Conservation (phyloP, 2,888 invertebrate species). For the Orthosia cruda region DNA sequence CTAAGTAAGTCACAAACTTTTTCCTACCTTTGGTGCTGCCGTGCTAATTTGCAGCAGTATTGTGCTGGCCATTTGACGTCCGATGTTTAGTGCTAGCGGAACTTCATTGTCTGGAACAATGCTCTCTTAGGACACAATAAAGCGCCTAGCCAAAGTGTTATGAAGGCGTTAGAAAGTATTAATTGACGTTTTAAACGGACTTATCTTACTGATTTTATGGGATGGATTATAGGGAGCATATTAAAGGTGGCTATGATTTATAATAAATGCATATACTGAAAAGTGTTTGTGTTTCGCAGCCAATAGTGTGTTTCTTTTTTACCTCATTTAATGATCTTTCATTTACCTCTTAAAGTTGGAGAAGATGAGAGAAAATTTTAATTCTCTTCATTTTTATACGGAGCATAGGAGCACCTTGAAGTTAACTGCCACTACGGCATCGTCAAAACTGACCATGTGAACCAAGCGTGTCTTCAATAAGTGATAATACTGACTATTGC, state of each 20-base stretch:
- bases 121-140: constrained; percentile 59
- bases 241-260: neutral
- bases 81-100: constrained; percentile 56
- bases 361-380: no score
- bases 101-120: constrained; percentile 62
- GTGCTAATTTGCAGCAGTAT: constrained; percentile 56
- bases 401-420: no score
- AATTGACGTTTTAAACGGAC: constrained; percentile 48
- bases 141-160: constrained; percentile 44
- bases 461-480: no score
- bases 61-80: constrained; percentile 63
- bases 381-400: no score
- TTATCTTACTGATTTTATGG: constrained; percentile 18
- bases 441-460: no score
- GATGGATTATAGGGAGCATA: neutral
- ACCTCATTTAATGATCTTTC: no score
- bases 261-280: neutral
- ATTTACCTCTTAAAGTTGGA: no score
- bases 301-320: neutral
- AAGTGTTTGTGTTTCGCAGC: neutral
- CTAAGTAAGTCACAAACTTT: constrained; percentile 17
- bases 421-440: no score
- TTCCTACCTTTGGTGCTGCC: neutral
- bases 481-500: no score
- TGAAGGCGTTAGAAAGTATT: constrained; percentile 45